phyloP scores from a whole-genome alignment of 2,888 invertebrate genomes.

The Periphyllus acericola region DNA sequence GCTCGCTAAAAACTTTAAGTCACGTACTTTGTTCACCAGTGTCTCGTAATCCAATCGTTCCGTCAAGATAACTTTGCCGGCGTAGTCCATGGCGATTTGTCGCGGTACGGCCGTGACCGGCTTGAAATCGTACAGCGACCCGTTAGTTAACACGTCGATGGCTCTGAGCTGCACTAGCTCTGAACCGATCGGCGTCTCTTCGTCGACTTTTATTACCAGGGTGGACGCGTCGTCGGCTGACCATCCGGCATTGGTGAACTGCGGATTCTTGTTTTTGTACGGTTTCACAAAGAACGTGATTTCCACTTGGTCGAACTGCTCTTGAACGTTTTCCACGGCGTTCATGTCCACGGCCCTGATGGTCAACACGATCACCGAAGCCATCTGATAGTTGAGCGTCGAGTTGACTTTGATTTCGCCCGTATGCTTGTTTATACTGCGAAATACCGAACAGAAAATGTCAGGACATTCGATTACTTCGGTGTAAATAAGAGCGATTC shows the following conservation, averaged over 20 bases:
- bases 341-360: slow-evolving; percentile 78
- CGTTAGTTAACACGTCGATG: slow-evolving; percentile 70
- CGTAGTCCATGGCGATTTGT: slow-evolving; percentile 64
- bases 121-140: slow-evolving; percentile 64
- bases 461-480: background rate
- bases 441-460: slow-evolving; percentile 49
- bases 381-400: slow-evolving; percentile 77
- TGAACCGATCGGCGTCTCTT: slow-evolving; percentile 81
- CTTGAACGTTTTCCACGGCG: slow-evolving; percentile 75
- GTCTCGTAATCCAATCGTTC: slow-evolving; percentile 82
- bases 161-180: slow-evolving; percentile 77
- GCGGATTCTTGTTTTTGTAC: slow-evolving; percentile 79
- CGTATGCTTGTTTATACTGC: slow-evolving; percentile 74
- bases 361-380: slow-evolving; percentile 79
- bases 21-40: slow-evolving; percentile 72
- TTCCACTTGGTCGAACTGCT: slow-evolving; percentile 75
- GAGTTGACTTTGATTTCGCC: slow-evolving; percentile 78
- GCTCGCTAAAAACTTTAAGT: background rate
- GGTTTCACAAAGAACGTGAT: slow-evolving; percentile 83
- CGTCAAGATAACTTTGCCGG: slow-evolving; percentile 78
- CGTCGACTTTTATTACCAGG: slow-evolving; percentile 76
- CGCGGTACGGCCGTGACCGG: slow-evolving; percentile 64
- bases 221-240: slow-evolving; percentile 74
- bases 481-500: background rate
- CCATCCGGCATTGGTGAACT: slow-evolving; percentile 80